Base-by-base conservation (phyloP, 2,113 vertebrate genomes). In the Heloderma charlesbogerti region DNA sequence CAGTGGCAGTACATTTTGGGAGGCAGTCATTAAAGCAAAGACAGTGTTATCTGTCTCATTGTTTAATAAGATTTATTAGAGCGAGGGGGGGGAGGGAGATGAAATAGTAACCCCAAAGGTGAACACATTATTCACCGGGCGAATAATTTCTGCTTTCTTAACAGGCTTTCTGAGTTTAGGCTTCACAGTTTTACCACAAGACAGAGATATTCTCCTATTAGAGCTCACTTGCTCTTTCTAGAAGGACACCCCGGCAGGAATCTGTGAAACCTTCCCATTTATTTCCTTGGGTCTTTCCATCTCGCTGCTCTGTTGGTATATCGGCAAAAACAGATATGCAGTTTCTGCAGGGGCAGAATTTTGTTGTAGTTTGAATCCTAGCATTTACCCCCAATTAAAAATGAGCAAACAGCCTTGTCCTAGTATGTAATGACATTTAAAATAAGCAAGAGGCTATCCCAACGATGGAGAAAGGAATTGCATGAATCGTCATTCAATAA, bases 11-110 rank as follows among this genome's bases (percentile, higher is more conserved):
- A 72, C 51, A 90, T 95, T 90, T 93, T 27, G 34, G 94, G 94
- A 92, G 63, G 78, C 75, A 92, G 69, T 88, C 89, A 96, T 96
- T 96, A 95, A 92, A 93, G 60, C 90, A 95, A 93, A 94, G 86
- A 66, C 90, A 91, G 82, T 93, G 63, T 96, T 96, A 95, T 92
- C 94, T 92, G 84, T 84, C 92, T 94, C 84, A 88, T 94, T 95
- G 93, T 94, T 96, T 95, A 96, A 95, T 87, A 97, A 93, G 91
- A 94, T 89, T 90, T 91, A 92, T 94, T 94, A 93, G 86, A 94
- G 87, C 94, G 93, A 94, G 27, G 74, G 29, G 10, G 16, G 71
- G 84, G 84, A 22, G 20, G 94, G 94, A 18, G 82, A 94, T 92
- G 66, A 96, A 95, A 79, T 45, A 94, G 87, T 69, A 96, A 94